Percentiles rank a stretch among this genome's conserved stretches.
phyloP scores from a whole-genome alignment of 2,888 invertebrate genomes.

The Eumacrocentrus americanus region DNA sequence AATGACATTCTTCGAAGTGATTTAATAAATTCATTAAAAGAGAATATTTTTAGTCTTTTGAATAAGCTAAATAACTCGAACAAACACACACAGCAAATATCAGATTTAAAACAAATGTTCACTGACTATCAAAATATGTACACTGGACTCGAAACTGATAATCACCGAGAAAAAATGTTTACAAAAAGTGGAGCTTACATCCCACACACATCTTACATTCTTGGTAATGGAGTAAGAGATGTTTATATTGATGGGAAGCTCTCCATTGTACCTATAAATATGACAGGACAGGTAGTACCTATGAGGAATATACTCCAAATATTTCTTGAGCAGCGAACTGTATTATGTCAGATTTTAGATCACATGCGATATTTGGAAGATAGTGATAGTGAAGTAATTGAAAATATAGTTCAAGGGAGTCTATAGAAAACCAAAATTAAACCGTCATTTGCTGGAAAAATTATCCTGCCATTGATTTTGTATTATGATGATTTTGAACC shows the following conservation, averaged over 20 bases:
- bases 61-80: no score
- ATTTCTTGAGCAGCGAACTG: slow-evolving; percentile 28
- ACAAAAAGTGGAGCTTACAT: neutral
- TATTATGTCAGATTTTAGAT: slow-evolving; percentile 20
- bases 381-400: slow-evolving; percentile 11
- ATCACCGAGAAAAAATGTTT: slow-evolving; percentile 4
- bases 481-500: slow-evolving; percentile 34
- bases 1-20: neutral
- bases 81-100: neutral
- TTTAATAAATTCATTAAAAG: neutral
- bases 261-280: slow-evolving; percentile 22
- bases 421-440: slow-evolving; percentile 30
- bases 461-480: slow-evolving; percentile 29
- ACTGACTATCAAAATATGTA: neutral
- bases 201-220: slow-evolving; percentile 13
- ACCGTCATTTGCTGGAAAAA: slow-evolving; percentile 11
- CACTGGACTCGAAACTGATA: slow-evolving; percentile 5
- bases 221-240: slow-evolving; percentile 20
- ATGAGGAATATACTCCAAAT: slow-evolving; percentile 17
- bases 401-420: slow-evolving; percentile 32
- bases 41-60: neutral
- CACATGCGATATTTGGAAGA: slow-evolving; percentile 11
- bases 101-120: neutral
- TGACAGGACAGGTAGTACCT: slow-evolving; percentile 29
- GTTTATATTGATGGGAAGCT: slow-evolving; percentile 8